Conservation (phyloP, 2,888 invertebrate species). For the Rhimphoctona megacephalus region DNA sequence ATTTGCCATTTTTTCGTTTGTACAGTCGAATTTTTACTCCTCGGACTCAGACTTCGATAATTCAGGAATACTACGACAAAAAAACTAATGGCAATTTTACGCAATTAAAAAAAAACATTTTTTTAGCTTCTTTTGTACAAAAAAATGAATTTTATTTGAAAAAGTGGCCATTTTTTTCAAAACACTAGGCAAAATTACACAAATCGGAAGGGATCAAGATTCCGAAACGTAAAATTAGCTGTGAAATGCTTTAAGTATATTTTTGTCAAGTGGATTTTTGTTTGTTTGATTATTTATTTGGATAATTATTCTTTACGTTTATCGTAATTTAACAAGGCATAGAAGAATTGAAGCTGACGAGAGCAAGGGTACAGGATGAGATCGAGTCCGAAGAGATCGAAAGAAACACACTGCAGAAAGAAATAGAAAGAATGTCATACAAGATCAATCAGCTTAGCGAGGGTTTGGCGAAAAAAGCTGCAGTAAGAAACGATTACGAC, state of each 20-base stretch:
- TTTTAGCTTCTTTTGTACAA: too few species aligned
- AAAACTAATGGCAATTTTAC: too few species aligned
- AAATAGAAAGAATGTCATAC: conserved; percentile 74
- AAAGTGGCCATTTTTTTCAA: not conserved
- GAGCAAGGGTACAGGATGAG: conserved; percentile 70
- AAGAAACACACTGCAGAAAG: conserved; percentile 72
- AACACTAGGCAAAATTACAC: not conserved
- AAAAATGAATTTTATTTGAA: too few species aligned
- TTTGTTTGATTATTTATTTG: not conserved
- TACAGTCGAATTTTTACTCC: too few species aligned
- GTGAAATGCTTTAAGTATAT: not conserved
- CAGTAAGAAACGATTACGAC: conserved; percentile 74
- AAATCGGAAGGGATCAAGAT: not conserved
- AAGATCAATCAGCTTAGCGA: conserved; percentile 75
- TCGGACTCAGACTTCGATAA: too few species aligned
- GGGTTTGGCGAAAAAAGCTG: conserved; percentile 73
- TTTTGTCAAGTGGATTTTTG: not conserved
- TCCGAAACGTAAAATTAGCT: not conserved
- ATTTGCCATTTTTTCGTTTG: not conserved
- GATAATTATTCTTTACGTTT: not conserved
- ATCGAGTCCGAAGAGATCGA: conserved; percentile 75
- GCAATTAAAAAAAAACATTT: too few species aligned
- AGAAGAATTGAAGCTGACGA: conserved; percentile 74
- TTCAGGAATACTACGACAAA: too few species aligned
- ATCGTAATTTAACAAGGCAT: conserved; percentile 70